Percentiles rank a stretch among this genome's conserved stretches.
Evolutionary conservation across 2,797 vertebrate species (phyloP).

Genomic region (Leuciscus waleckii): DNA sequence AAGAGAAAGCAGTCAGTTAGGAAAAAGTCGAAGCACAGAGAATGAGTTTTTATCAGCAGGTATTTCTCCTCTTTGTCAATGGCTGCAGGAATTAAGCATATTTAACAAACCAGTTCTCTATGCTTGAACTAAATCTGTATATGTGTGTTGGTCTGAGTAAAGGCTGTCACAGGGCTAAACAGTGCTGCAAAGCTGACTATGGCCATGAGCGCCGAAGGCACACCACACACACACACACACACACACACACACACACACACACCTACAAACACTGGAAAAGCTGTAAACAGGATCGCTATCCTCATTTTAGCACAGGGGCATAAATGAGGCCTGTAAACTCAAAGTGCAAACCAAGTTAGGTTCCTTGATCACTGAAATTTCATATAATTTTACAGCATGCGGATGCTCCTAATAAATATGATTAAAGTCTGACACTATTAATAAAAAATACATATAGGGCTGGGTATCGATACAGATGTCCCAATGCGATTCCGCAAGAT

Average conservation of each 20-base stretch:
- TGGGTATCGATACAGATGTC: too few relatives aligned
- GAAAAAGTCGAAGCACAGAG: constrained; percentile 25
- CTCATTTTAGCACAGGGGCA: constrained; percentile 7
- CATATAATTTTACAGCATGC: neutral
- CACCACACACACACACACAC: neutral
- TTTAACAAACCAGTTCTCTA: constrained; percentile 13
- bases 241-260: neutral
- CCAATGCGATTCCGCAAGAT: too few relatives aligned
- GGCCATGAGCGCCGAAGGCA: neutral
- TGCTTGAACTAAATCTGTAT: constrained; percentile 1
- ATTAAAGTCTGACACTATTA: neutral
- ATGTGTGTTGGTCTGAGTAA: neutral
- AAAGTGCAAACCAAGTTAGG: neutral
- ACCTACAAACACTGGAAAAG: neutral
- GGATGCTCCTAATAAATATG: neutral
- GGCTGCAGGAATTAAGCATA: neutral
- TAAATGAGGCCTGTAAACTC: neutral
- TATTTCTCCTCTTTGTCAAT: constrained; percentile 23
- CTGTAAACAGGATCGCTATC: neutral
- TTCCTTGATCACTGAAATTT: neutral
- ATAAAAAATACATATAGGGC: neutral
- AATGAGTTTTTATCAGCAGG: constrained; percentile 34
- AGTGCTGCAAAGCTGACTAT: neutral
- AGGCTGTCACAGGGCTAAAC: constrained; percentile 12
- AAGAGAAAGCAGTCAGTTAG: neutral